A percentile compares a stretch with the other conserved stretches of the same genome.
Conservation (phyloP, 2,888 invertebrate species). For the Euspilapteryx auroguttella region DNA sequence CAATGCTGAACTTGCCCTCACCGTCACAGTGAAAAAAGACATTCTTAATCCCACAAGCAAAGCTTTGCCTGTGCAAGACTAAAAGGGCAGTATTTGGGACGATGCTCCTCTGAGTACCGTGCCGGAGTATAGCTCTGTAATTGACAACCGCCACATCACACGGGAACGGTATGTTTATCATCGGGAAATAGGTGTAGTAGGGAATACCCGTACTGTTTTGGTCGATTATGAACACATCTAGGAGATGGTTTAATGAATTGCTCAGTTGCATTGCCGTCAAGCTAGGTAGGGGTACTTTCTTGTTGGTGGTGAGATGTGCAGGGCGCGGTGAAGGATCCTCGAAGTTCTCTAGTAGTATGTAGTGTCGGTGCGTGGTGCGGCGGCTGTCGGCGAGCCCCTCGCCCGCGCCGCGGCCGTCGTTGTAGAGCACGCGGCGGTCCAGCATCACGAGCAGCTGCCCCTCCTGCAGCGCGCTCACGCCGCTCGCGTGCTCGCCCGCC, state of each 20-base stretch:
- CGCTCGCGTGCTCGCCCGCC: conserved; percentile 88
- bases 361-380: conserved; percentile 52
- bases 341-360: conserved; percentile 35
- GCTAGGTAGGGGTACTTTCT: conserved; percentile 22
- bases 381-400: conserved; percentile 92
- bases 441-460: conserved; percentile 92
- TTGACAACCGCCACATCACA: conserved; percentile 36
- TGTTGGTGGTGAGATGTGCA: not conserved
- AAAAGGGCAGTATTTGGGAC: conserved; percentile 22
- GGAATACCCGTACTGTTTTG: conserved; percentile 18
- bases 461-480: conserved; percentile 83
- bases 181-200: conserved; percentile 27
- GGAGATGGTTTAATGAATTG: conserved; percentile 19
- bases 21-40: conserved; percentile 19
- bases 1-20: conserved; percentile 19
- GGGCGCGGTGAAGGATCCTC: conserved; percentile 7
- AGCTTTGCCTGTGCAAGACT: conserved; percentile 27
- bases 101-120: conserved; percentile 11
- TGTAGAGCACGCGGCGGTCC: conserved; percentile 86
- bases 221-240: conserved; percentile 30
- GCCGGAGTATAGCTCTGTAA: conserved; percentile 21
- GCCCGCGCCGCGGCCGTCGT: conserved; percentile 91
- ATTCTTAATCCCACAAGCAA: conserved; percentile 23
- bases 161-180: conserved; percentile 33
- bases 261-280: conserved; percentile 24